Evolutionary conservation across 2,888 invertebrate genomes (phyloP), one percentile per base, ranked within the genome.

Genomic region (Masnerella sp.): DNA sequence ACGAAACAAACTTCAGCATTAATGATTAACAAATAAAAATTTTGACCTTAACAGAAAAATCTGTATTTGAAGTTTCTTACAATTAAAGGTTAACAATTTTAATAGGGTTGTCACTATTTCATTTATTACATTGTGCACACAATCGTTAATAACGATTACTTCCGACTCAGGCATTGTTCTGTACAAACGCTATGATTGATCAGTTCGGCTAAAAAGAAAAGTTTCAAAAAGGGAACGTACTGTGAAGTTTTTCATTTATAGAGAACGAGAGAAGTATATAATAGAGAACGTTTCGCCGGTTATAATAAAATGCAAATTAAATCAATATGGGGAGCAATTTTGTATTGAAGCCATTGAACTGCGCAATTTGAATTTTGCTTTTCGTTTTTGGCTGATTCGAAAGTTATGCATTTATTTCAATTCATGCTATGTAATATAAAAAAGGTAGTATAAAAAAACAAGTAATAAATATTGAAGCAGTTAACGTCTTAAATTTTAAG

Each of bases 291-390:
- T 36, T 22, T 51, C 22, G 36, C 34, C 9, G 14, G 36, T 51
- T 51, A 51, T 51, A 51, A 20, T 51, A 51, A 34, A 51, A 36
- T 51, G 51, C 51, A 51, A 51, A 51, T 51, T 36, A 36, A 52
- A 52, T 52, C 52, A 52, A 38, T 52, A 38, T 5, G 9, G 4
- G 25, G 5, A 25, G 25, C n/a, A n/a, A n/a, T n/a, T n/a, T n/a
- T n/a, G n/a, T n/a, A n/a, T n/a, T n/a, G n/a, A n/a, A n/a, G n/a
- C n/a, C n/a, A n/a, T n/a, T n/a, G n/a, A n/a, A n/a, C n/a, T n/a
- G n/a, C n/a, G n/a, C n/a, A n/a, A n/a, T n/a, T n/a, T n/a, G n/a
- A n/a, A n/a, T n/a, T n/a, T n/a, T n/a, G n/a, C n/a, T n/a, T n/a
- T n/a, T n/a, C n/a, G n/a, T n/a, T n/a, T n/a, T n/a, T n/a, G n/a